Conservation (phyloP, 2,113 vertebrate genomes). For the Dicerorhinus sumatrensis region DNA sequence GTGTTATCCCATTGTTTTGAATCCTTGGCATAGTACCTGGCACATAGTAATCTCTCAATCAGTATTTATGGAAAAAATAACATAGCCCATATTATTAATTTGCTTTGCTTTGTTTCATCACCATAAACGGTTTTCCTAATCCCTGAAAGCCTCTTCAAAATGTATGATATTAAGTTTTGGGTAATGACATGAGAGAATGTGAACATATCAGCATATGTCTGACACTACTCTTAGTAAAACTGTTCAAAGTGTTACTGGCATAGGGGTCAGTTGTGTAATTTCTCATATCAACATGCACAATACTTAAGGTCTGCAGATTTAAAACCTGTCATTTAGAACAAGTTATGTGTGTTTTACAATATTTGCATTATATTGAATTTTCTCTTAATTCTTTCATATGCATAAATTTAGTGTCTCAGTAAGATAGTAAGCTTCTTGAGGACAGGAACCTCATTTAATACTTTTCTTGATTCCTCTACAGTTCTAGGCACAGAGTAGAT, state of each 20-base stretch:
- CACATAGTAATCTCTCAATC: background rate
- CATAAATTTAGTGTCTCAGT: background rate
- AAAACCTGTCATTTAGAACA: background rate
- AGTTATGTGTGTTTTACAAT: background rate
- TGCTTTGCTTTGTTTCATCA: constrained; percentile 21
- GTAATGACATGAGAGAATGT: background rate
- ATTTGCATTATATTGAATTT: constrained; percentile 20
- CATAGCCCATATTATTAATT: background rate
- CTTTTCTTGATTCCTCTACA: background rate
- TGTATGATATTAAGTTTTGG: background rate
- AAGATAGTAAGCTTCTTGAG: constrained; percentile 19
- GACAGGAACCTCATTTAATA: background rate
- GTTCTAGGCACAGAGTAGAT: background rate
- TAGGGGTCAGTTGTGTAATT: background rate
- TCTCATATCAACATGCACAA: background rate
- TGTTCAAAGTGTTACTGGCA: background rate
- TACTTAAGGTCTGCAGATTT: background rate
- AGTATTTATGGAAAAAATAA: background rate
- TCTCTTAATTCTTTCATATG: constrained; percentile 14
- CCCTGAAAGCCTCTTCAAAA: background rate
- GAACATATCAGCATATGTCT: background rate
- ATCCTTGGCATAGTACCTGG: background rate
- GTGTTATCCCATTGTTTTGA: background rate
- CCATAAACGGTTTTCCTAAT: background rate
- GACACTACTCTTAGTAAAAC: background rate